A percentile compares a stretch with the other conserved stretches of the same genome.
These are phyloP conservation scores for Micrasema minimum DNA, from an alignment of 1,140 invertebrate species.

Conservation along the genomic window DNA sequence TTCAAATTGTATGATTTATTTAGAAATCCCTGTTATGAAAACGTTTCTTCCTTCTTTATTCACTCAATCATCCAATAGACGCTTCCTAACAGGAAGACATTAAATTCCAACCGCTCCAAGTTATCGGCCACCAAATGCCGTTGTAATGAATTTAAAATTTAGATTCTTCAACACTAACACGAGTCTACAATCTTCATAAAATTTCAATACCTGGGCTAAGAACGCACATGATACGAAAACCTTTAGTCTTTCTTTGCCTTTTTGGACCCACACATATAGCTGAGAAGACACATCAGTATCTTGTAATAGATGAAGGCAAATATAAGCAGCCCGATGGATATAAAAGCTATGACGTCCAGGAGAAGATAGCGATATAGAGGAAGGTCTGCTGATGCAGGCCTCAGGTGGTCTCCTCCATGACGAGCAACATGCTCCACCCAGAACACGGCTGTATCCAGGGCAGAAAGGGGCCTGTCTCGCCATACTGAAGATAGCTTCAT, in stretches of 20 bases:
- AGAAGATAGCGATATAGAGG: conserved; percentile 67
- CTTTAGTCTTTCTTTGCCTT: conserved; percentile 42
- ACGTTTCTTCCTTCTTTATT: no score
- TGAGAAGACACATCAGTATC: conserved; percentile 25
- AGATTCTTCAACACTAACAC: no score
- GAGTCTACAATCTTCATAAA: no score
- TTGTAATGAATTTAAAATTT: no score
- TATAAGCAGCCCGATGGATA: conserved; percentile 31
- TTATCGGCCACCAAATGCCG: no score
- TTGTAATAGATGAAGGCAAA: conserved; percentile 42
- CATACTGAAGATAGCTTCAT: conserved; percentile 67
- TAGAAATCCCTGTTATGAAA: no score
- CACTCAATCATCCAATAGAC: no score
- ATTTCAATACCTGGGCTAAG: no score
- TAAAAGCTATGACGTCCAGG: conserved; percentile 66
- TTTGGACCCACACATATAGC: neutral
- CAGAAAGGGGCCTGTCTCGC: conserved; percentile 63
- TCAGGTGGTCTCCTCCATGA: conserved; percentile 63
- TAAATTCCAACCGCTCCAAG: no score
- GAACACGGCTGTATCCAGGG: conserved; percentile 66
- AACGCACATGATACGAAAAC: neutral
- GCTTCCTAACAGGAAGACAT: no score
- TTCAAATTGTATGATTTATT: no score
- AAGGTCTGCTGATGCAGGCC: conserved; percentile 60
- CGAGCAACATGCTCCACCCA: conserved; percentile 69